Evolutionary conservation across 64 coral and sea anemone genomes (phyloP).

Genomic region (Porites australiensis): DNA sequence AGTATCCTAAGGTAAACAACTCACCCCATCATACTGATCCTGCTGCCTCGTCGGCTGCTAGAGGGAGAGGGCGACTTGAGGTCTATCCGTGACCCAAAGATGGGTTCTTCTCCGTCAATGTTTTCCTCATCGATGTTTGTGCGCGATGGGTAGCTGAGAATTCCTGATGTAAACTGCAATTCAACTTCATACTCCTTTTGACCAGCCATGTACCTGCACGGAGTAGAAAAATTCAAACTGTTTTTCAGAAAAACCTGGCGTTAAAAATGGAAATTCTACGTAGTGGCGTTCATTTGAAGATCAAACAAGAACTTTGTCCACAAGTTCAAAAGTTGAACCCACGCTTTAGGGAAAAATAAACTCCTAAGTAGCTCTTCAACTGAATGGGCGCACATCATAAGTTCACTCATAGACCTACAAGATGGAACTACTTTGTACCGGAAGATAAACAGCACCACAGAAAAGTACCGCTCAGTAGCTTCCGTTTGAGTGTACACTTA

Average conservation of each 20-base stretch:
- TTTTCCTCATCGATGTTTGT: constrained; percentile 95
- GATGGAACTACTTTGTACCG: too few species aligned
- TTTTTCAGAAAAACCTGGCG: background rate
- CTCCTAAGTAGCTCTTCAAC: too few species aligned
- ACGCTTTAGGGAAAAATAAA: too few species aligned
- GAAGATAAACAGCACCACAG: background rate
- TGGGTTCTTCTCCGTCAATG: constrained; percentile 94
- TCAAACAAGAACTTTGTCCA: too few species aligned
- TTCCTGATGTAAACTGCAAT: constrained; percentile 94
- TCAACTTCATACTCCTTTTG: constrained; percentile 99
- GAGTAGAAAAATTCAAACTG: background rate
- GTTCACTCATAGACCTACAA: too few species aligned
- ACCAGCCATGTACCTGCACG: constrained; percentile 95
- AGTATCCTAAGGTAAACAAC: background rate
- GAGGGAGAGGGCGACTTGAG: constrained; percentile 70
- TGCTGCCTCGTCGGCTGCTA: constrained; percentile 76
- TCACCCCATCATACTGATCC: constrained; percentile 88
- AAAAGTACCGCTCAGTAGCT: too few species aligned
- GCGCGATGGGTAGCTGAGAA: constrained; percentile 93
- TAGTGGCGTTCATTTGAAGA: too few species aligned
- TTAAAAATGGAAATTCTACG: too few species aligned
- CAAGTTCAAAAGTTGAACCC: too few species aligned
- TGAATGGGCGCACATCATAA: too few species aligned
- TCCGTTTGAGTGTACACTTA: too few species aligned
- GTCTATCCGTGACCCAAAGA: constrained; percentile 89